phyloP scores from a whole-genome alignment of 2,888 invertebrate genomes.

The Protonemura montana region DNA sequence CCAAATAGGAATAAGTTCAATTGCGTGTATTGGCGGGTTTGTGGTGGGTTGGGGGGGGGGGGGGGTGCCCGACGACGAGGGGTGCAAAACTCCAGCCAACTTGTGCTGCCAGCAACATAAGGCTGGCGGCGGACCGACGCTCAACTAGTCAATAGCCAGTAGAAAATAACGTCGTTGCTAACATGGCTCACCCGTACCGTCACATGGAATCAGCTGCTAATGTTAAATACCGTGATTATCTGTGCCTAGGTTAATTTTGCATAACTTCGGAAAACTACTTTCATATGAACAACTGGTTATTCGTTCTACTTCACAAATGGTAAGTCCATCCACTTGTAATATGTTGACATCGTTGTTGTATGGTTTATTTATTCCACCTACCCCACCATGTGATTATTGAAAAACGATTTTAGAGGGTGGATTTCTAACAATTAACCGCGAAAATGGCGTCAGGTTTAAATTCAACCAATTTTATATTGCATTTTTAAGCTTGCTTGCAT shows the following conservation, averaged over 20 bases:
- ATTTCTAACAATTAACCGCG: neutral
- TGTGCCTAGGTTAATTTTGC: neutral
- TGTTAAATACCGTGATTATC: conserved; percentile 3
- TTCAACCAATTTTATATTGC: neutral
- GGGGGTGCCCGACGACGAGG: neutral
- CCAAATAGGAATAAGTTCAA: too few species aligned
- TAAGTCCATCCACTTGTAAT: neutral
- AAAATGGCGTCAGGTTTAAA: neutral
- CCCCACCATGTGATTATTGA: neutral
- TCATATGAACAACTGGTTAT: neutral
- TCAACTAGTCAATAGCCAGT: conserved; percentile 14
- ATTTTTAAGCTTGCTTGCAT: neutral
- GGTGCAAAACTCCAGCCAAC: neutral
- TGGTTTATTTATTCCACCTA: neutral
- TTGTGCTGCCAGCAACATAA: neutral
- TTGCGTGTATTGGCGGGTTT: too few species aligned
- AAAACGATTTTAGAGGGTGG: neutral
- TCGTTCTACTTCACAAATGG: neutral
- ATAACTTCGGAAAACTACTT: neutral
- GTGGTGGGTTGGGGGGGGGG: neutral
- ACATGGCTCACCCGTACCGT: conserved; percentile 43
- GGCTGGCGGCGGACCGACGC: neutral
- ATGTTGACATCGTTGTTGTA: neutral
- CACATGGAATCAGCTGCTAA: conserved; percentile 46
- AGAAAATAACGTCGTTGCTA: conserved; percentile 19